phyloP scores from a whole-genome alignment of 2,113 vertebrate species.

The Archilochus colubris region DNA sequence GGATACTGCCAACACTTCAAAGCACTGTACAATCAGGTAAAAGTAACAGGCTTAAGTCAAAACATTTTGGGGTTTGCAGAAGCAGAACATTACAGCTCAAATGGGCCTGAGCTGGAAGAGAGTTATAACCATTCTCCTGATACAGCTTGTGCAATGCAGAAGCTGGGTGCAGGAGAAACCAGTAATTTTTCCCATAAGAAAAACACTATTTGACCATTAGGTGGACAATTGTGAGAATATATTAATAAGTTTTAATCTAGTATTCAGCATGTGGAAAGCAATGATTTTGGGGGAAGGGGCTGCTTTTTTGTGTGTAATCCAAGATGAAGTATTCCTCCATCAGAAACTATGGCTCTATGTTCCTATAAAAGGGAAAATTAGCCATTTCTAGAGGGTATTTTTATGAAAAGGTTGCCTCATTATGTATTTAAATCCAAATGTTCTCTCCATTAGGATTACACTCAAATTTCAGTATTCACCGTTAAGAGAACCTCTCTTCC shows the following conservation, averaged over 20 bases:
- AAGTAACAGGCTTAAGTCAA: not conserved
- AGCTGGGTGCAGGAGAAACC: not conserved
- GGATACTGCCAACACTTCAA: not conserved
- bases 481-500: conserved; percentile 5
- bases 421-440: not conserved
- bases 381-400: not conserved
- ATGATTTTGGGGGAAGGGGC: not conserved
- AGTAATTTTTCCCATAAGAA: not conserved
- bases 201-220: not conserved
- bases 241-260: not conserved
- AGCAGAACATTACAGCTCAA: not conserved
- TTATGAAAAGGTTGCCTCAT: not conserved
- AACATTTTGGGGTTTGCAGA: not conserved
- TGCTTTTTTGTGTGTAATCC: not conserved
- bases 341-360: not conserved
- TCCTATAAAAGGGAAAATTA: not conserved
- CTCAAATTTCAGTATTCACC: not conserved
- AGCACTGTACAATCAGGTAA: not conserved
- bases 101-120: not conserved
- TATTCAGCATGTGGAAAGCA: not conserved
- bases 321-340: not conserved
- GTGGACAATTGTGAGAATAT: not conserved
- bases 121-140: not conserved
- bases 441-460: not conserved
- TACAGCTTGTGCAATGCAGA: not conserved